Evolutionary conservation across 2,888 invertebrate genomes (phyloP), one percentile per base, ranked within the genome.

Genomic region (Orchesella flavescens): DNA sequence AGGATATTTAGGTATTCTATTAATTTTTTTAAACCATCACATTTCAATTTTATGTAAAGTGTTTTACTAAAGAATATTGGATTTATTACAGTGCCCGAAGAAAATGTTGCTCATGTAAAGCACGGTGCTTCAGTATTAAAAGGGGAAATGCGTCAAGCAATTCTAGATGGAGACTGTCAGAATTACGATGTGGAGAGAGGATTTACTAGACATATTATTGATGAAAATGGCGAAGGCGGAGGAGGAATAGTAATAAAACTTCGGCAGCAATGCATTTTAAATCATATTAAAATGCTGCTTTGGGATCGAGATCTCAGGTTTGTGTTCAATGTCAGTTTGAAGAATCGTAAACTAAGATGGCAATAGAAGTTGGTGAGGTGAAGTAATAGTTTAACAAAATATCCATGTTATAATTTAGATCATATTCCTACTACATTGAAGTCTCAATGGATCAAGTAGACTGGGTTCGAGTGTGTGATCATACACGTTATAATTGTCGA

Each of bases 381-480:
- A n/a, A n/a, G n/a, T n/a, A n/a, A n/a, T n/a, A n/a, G n/a, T n/a
- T n/a, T n/a, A n/a, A n/a, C n/a, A n/a, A n/a, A n/a, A n/a, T 21
- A 57, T 53, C 21, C 21, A 21, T 17, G 1, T 57, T 57, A 21
- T 57, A 17, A 1, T 66, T 44, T 44, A 68, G 95, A 87, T 95
- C 94, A 0, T 97, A 97, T 91, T 94, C 94, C 5, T 97, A 97
- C 91, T 97, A 94, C 89, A 90, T 92, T 74, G 92, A 92, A 88
- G 96, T 97, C 43, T 98, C 97, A 0, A 96, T 97, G 91, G 97
- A 99, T 92, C 95, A 96, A 90, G 94, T 94, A 90, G 96, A 98
- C 90, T 99, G 99, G 98, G 94, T 95, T 85, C 93, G 95, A 83
- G 94, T 99, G 76, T 93, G 98, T 85, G 98, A 99, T 91, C 95